phyloP scores from a whole-genome alignment of 2,113 vertebrate species.

The Tringa solitaria region DNA sequence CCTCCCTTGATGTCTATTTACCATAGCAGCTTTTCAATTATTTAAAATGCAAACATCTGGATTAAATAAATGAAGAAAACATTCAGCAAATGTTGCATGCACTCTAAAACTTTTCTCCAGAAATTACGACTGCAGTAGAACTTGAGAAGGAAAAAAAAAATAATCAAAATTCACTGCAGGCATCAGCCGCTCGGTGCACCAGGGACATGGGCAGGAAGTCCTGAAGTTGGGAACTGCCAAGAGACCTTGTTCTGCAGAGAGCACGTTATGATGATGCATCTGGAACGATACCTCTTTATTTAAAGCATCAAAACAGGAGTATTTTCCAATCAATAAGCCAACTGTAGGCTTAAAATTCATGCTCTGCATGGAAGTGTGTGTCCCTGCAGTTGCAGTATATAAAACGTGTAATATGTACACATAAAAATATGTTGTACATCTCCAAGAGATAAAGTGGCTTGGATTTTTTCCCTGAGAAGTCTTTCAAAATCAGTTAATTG shows the following conservation, averaged over 20 bases:
- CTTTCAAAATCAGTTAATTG: background rate
- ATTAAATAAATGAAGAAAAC: slow-evolving; percentile 54
- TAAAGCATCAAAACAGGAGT: background rate
- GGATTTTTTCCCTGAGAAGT: background rate
- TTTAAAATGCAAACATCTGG: slow-evolving; percentile 68
- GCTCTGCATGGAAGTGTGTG: background rate
- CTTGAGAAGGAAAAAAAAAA: background rate
- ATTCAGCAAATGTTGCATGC: slow-evolving; percentile 15
- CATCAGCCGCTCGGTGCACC: background rate
- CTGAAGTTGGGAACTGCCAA: background rate
- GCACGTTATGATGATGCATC: background rate
- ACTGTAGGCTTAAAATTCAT: background rate
- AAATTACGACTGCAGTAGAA: background rate
- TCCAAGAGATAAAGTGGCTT: background rate
- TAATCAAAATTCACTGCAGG: background rate
- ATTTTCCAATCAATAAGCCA: background rate
- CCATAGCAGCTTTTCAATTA: slow-evolving; percentile 64
- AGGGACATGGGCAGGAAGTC: background rate
- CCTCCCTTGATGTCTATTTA: slow-evolving; percentile 53
- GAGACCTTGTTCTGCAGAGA: background rate
- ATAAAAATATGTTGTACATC: background rate
- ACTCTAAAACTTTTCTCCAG: background rate
- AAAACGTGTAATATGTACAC: fast-evolving
- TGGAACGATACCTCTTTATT: background rate
- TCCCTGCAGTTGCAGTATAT: background rate